Base-by-base conservation (phyloP, 2,113 vertebrate species). In the Ardeotis arabs region DNA sequence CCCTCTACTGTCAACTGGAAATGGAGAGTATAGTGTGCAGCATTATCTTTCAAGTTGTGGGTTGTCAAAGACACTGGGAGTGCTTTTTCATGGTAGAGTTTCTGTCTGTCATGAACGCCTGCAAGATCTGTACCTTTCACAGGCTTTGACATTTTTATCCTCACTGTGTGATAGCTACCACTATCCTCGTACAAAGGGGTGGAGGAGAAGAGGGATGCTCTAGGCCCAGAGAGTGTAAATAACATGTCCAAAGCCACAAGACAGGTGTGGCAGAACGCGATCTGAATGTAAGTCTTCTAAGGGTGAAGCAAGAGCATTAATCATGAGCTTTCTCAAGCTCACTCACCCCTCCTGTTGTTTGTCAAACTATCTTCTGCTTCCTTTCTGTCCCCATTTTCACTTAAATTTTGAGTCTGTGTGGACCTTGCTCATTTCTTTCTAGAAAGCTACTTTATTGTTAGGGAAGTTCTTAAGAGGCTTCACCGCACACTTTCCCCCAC, bases 111-210 rank as follows among this genome's bases (percentile, higher is more conserved):
- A 35, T 5, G 35, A 66, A 29, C 29, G 74, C 27, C 50, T 86
- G 33, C 33, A 62, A 52, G 16, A 41, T 44, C n/a, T 87, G 11
- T 23, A 37, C 5, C 20, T 81, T 90, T 87, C 73, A 74, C 12
- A 45, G 29, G 14, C 25, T 83, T 59, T 4, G 5, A 25, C 7
- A 20, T 39, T 73, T 92, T 80, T 52, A 44, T 70, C 37, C n/a
- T 80, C 29, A 10, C 28, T 25, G 1, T 12, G 5, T 0, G 0
- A 44, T 44, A 63, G 28, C 47, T 60, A 22, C n/a, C 1, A 3
- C 39, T 66, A 17, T 14, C 25, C 20, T 59, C 1, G 0, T 8
- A 19, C 11, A 35, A 74, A 56, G 18, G 19, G 28, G 31, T 45
- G 44, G 47, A 31, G 25, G 28, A 77, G 45, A 70, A 85, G n/a